phyloP scores from a whole-genome alignment of 2,113 vertebrate species.

The Polyodon spathula region DNA sequence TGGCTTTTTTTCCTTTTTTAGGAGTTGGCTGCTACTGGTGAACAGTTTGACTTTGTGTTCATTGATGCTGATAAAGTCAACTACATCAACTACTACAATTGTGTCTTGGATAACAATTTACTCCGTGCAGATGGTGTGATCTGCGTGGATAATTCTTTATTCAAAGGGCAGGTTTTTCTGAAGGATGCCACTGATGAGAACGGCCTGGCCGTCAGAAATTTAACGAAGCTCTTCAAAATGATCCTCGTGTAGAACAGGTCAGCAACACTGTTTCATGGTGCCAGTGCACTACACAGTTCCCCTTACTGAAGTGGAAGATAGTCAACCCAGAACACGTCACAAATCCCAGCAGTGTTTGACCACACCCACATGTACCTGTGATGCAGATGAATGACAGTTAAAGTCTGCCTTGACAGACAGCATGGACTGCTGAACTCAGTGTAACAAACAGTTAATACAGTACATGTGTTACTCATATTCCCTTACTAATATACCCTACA shows the following conservation, averaged over 20 bases:
- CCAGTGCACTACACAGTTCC: not conserved
- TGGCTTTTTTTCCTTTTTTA: slow-evolving; percentile 25
- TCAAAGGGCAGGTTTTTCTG: slow-evolving; percentile 66
- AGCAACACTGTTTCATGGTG: slow-evolving; percentile 8
- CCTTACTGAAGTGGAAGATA: not conserved
- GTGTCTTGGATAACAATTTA: slow-evolving; percentile 65
- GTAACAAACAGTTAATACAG: too few species aligned
- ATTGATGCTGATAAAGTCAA: slow-evolving; percentile 69
- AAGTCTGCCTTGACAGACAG: too few species aligned
- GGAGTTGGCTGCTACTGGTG: slow-evolving; percentile 54
- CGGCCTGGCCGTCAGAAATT: slow-evolving; percentile 57
- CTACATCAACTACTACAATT: slow-evolving; percentile 67
- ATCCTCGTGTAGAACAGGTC: slow-evolving; percentile 61
- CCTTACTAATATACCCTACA: too few species aligned
- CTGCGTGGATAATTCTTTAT: slow-evolving; percentile 62
- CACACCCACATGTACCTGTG: too few species aligned
- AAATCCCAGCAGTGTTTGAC: too few species aligned
- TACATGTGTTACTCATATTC: too few species aligned
- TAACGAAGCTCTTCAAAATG: slow-evolving; percentile 54
- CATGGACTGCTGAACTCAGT: too few species aligned
- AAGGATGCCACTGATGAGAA: slow-evolving; percentile 55
- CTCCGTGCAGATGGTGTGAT: slow-evolving; percentile 59
- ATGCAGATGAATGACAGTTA: too few species aligned
- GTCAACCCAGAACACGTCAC: too few species aligned
- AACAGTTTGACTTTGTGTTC: slow-evolving; percentile 71